These are phyloP conservation scores for Archilochus colubris DNA, from an alignment of 2,113 vertebrate genomes.

Conservation along the genomic window DNA sequence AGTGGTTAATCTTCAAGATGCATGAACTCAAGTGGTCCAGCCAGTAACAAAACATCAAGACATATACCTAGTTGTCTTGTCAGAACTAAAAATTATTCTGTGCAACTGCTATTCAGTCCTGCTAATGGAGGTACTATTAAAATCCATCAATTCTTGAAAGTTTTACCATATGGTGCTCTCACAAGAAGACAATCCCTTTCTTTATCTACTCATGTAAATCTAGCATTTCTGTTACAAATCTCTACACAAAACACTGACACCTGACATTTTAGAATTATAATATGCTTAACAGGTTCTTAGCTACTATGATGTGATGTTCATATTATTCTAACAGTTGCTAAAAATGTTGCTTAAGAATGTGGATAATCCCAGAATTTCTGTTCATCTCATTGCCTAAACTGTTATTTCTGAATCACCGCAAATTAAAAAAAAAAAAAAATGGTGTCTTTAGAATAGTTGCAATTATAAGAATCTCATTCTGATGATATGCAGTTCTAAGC, in stretches of 20 bases:
- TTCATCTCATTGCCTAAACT: neutral
- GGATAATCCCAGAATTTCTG: neutral
- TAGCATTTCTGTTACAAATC: neutral
- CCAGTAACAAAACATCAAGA: neutral
- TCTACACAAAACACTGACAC: neutral
- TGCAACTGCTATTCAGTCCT: neutral
- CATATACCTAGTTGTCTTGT: neutral
- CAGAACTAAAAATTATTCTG: neutral
- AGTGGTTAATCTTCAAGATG: neutral
- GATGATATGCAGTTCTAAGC: neutral
- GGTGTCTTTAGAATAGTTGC: neutral
- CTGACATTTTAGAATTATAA: neutral
- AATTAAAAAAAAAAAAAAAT: neutral
- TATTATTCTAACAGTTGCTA: neutral
- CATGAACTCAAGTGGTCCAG: neutral
- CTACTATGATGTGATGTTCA: neutral
- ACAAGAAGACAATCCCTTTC: neutral
- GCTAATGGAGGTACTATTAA: neutral
- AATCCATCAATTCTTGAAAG: neutral
- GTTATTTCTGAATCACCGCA: neutral
- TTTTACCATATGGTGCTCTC: neutral
- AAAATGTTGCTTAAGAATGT: neutral
- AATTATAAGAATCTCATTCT: neutral
- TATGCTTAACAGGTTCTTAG: neutral
- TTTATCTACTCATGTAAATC: neutral